Conservation (phyloP, 2,113 vertebrate genomes). For the Balaenoptera acutorostrata region DNA sequence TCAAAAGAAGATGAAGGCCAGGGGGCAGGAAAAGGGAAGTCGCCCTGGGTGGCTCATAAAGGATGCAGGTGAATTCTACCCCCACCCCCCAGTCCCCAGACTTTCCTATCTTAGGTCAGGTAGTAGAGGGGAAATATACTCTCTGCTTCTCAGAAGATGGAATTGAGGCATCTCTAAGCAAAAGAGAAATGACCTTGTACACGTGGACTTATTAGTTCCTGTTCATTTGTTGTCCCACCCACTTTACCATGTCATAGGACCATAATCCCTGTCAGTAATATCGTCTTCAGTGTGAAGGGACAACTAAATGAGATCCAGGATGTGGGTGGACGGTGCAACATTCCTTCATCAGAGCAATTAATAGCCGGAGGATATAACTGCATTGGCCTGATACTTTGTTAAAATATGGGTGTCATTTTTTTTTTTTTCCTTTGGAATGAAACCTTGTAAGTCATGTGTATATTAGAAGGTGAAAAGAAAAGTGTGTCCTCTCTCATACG, state of each 20-base stretch:
- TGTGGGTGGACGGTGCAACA: too few species aligned
- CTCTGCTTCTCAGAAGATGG: background rate
- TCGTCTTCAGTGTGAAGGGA: background rate
- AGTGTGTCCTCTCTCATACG: background rate
- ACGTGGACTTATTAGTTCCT: background rate
- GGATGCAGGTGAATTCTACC: background rate
- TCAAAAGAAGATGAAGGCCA: background rate
- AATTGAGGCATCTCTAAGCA: background rate
- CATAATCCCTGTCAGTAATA: background rate
- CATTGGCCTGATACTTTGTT: background rate
- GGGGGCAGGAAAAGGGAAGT: background rate
- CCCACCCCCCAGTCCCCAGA: background rate
- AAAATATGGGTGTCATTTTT: background rate
- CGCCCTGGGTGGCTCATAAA: accelerated
- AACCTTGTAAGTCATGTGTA: background rate
- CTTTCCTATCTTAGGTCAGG: background rate
- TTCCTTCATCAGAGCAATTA: background rate
- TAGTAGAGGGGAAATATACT: background rate
- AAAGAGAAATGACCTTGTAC: background rate
- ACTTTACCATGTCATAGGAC: background rate
- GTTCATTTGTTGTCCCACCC: background rate
- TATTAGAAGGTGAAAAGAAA: background rate
- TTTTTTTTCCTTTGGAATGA: background rate
- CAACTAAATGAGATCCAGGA: background rate
- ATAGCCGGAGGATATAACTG: background rate